phyloP scores from a whole-genome alignment of 2,113 vertebrate genomes.

The Furnarius figulus region DNA sequence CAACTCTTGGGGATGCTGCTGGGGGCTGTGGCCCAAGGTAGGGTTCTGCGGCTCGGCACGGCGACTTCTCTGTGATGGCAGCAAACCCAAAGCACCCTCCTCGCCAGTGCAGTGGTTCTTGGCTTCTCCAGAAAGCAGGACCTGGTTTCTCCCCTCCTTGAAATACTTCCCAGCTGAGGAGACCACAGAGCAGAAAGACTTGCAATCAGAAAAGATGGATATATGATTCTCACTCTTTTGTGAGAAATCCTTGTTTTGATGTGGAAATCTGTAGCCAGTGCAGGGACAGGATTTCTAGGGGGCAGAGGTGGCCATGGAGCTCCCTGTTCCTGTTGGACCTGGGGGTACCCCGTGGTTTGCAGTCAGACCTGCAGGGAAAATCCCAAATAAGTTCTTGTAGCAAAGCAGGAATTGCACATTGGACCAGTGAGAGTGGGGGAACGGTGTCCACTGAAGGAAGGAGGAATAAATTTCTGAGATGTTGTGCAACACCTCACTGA shows the following conservation, averaged over 20 bases:
- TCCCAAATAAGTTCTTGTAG: neutral
- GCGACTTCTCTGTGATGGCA: neutral
- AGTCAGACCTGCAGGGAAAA: neutral
- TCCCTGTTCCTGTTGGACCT: neutral
- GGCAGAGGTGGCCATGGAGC: fast-evolving
- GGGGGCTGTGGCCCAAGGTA: neutral
- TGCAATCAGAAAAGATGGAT: fast-evolving
- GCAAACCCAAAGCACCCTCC: neutral
- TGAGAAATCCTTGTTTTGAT: neutral
- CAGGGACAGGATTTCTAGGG: neutral
- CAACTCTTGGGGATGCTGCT: neutral
- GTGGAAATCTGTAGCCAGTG: neutral
- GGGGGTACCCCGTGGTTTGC: fast-evolving
- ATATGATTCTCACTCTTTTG: neutral
- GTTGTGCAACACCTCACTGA: neutral
- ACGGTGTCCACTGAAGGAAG: neutral
- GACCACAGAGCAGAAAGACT: neutral
- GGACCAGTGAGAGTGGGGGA: neutral
- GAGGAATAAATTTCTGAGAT: neutral
- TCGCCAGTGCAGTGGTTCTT: fast-evolving
- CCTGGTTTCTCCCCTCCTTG: fast-evolving
- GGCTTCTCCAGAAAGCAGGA: neutral
- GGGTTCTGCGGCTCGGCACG: neutral
- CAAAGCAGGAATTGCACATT: neutral
- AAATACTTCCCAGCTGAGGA: neutral